Conservation (phyloP, 2,888 invertebrate species). For the Cantharis nigra region DNA sequence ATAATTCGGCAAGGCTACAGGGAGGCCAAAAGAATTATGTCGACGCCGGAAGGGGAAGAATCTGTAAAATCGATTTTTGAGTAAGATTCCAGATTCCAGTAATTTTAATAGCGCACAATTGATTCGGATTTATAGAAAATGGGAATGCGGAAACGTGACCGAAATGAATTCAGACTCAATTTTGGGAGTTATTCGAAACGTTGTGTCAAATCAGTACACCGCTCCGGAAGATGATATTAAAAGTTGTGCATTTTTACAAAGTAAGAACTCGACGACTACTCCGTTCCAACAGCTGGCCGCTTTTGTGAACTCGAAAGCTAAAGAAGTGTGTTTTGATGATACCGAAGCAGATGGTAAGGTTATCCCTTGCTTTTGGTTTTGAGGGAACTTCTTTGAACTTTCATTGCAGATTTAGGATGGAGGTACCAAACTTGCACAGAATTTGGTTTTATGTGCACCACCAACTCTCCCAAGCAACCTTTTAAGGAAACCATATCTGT, state of each 20-base stretch:
- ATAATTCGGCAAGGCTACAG: slow-evolving; percentile 54
- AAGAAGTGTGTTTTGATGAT: slow-evolving; percentile 12
- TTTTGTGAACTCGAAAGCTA: background rate
- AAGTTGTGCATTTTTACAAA: slow-evolving; percentile 13
- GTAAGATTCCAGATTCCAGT: slow-evolving; percentile 50
- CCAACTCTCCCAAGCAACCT: slow-evolving; percentile 64
- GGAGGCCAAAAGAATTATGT: slow-evolving; percentile 47
- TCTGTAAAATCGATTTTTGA: slow-evolving; percentile 56
- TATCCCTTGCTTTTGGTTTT: background rate
- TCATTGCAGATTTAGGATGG: slow-evolving; percentile 65
- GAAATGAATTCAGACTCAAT: background rate
- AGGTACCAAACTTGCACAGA: slow-evolving; percentile 84
- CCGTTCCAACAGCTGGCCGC: slow-evolving; percentile 11
- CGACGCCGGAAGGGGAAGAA: slow-evolving; percentile 44
- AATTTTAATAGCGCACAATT: background rate
- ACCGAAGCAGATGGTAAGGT: slow-evolving; percentile 10
- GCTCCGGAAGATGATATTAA: background rate
- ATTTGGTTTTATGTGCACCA: slow-evolving; percentile 83
- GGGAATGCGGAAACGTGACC: slow-evolving; percentile 1
- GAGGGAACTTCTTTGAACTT: background rate
- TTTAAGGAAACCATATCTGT: slow-evolving; percentile 62
- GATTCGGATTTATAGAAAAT: background rate
- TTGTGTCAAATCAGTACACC: slow-evolving; percentile 12
- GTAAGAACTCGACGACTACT: slow-evolving; percentile 5
- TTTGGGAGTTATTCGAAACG: background rate